Percentiles rank a stretch among this genome's conserved stretches.
These are phyloP conservation scores for Crepidodera aurea DNA, from an alignment of 2,888 invertebrate species.

Conservation along the genomic window DNA sequence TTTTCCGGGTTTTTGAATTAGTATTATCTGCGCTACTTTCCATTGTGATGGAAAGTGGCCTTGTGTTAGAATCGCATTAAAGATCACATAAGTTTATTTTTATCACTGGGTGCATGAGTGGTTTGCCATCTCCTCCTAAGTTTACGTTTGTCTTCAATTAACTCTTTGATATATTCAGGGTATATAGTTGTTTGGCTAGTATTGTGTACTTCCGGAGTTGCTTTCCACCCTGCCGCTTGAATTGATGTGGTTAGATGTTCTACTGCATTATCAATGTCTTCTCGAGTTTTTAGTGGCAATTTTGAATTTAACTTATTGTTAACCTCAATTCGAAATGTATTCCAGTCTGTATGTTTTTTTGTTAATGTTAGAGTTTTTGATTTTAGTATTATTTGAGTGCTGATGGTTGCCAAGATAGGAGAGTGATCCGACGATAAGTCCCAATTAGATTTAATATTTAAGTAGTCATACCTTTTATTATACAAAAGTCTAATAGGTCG, in stretches of 20 bases:
- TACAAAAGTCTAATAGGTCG: not conserved
- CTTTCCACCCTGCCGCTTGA: not conserved
- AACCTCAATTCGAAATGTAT: not conserved
- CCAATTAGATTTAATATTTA: not conserved
- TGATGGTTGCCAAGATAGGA: not conserved
- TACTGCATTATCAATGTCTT: not conserved
- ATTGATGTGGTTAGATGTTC: not conserved
- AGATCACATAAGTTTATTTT: not conserved
- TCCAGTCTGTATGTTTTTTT: not conserved
- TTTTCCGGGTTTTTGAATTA: too few relatives aligned
- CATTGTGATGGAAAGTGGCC: too few relatives aligned
- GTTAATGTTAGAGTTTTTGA: too few relatives aligned
- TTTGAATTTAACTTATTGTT: not conserved
- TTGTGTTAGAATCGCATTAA: too few relatives aligned
- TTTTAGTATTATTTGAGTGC: not conserved
- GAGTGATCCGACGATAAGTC: not conserved
- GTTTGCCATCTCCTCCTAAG: not conserved
- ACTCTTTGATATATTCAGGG: not conserved
- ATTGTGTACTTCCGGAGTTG: not conserved
- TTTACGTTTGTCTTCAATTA: not conserved
- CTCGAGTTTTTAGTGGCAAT: not conserved
- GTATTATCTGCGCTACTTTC: too few relatives aligned
- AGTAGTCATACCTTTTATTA: not conserved
- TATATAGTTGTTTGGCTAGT: not conserved
- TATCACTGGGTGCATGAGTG: not conserved